These are phyloP conservation scores for Nansenia antarctica DNA, from an alignment of 2,113 vertebrate genomes.

Conservation along the genomic window DNA sequence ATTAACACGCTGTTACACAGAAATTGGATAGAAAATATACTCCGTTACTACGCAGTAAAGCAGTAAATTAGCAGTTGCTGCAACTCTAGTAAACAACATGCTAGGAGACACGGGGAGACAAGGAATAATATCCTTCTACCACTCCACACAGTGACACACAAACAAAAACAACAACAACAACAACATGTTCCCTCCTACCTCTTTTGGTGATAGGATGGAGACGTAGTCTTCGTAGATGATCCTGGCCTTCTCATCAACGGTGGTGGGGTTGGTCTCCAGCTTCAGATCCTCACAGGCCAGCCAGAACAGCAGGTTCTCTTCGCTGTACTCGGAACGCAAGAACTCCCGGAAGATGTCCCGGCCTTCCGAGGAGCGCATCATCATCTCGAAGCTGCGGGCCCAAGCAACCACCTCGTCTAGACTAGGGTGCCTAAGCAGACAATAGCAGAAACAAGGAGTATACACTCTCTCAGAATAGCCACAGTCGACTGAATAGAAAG, in stretches of 20 bases:
- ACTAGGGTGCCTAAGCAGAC: conserved; percentile 76
- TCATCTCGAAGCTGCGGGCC: conserved; percentile 96
- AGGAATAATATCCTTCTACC: too few relatives aligned
- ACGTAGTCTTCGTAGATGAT: conserved; percentile 98
- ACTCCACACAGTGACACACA: not conserved
- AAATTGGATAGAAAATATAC: too few relatives aligned
- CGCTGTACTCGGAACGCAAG: conserved; percentile 95
- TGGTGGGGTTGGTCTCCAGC: conserved; percentile 84
- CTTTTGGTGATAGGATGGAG: conserved; percentile 98
- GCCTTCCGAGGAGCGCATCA: conserved; percentile 93
- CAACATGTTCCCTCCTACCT: conserved; percentile 75
- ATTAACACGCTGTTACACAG: too few relatives aligned
- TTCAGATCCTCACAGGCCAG: conserved; percentile 95
- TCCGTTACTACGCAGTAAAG: too few relatives aligned
- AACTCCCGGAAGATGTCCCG: conserved; percentile 93
- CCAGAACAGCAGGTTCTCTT: conserved; percentile 99
- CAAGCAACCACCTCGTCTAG: conserved; percentile 93
- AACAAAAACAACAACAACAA: too few relatives aligned
- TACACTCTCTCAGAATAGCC: not conserved
- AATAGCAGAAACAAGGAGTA: conserved; percentile 1
- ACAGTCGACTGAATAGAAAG: too few relatives aligned
- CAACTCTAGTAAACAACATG: too few relatives aligned
- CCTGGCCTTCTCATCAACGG: conserved; percentile 90
- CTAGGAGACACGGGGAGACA: too few relatives aligned
- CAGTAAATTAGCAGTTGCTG: too few relatives aligned